phyloP scores from a whole-genome alignment of 2,797 vertebrate species.

The Rhabdomys pumilio region DNA sequence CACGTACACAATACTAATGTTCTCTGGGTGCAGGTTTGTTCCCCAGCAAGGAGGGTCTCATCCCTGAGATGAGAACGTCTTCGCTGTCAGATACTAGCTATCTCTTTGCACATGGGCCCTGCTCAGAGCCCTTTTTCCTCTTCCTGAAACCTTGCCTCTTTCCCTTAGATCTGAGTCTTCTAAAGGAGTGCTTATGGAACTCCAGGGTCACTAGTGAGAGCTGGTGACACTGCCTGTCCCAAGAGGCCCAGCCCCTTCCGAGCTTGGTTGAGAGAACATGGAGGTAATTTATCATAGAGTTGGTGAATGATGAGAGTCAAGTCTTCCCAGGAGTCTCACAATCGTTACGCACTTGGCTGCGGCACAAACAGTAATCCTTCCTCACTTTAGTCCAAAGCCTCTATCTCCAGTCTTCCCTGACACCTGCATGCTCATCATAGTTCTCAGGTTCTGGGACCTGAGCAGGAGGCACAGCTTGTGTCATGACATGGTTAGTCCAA shows the following conservation, averaged over 20 bases:
- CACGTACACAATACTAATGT: not conserved
- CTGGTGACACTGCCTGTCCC: not conserved
- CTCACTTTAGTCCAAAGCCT: not conserved
- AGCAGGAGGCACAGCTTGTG: not conserved
- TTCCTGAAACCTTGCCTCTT: not conserved
- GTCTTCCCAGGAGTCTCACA: not conserved
- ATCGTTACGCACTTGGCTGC: not conserved
- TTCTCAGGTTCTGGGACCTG: not conserved
- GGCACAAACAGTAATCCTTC: not conserved
- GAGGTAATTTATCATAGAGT: not conserved
- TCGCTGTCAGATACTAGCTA: not conserved
- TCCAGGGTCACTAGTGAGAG: not conserved
- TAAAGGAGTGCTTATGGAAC: not conserved
- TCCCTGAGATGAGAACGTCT: conserved; percentile 76
- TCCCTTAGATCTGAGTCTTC: not conserved
- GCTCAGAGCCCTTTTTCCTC: not conserved
- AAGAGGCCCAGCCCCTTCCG: not conserved
- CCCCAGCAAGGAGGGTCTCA: conserved; percentile 67
- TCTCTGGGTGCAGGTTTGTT: conserved; percentile 68
- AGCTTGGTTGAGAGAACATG: not conserved
- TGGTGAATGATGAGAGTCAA: not conserved
- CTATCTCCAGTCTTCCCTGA: not conserved
- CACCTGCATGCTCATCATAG: not conserved
- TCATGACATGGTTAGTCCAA: not conserved
- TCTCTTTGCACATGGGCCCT: not conserved